Base-by-base conservation (phyloP, 2,113 vertebrate genomes). In the Piprites chloris region DNA sequence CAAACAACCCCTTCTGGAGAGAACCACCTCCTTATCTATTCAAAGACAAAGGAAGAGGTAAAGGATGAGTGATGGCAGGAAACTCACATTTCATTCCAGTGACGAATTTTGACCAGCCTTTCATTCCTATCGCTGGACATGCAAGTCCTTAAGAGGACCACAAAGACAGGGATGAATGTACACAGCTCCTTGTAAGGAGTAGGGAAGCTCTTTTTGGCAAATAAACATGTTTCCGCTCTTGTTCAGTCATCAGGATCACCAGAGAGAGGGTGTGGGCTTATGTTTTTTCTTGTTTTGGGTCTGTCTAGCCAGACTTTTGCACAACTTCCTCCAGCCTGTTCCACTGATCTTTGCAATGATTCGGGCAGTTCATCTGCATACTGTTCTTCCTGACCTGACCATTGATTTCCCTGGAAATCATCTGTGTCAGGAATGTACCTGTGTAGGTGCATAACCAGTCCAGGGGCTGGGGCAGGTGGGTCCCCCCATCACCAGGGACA, bases 11-110 rank as follows among this genome's bases (percentile, higher is more conserved):
- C 39, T 81, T 71, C 65, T 79, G 58, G 42, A 63, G 67, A 19
- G 46, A 94, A 2, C 71, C 68, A 69, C 67, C 58, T 88, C 90
- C 87, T 96, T 94, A 94, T 95, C 93, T 94, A 3, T 37, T 77
- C 30, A 4, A 6, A 11, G 4, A 59, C 83, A 95, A 88, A 81
- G 92, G 83, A 96, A 87, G 86, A 89, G 37, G 72, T 62, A 75
- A 75, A 81, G 65, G 72, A 93, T 84, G 92, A 93, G 83, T 13
- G 24, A 92, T 1, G 28, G 88, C 95, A 92, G 86, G 80, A 96
- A 95, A 63, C 53, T 56, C 9, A 4, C 72, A 24, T 95, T 95
- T 90, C 92, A 94, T 89, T 86, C 73, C 80, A 69, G 77, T 90
- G 87, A 91, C 56, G 7, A 94, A 89, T 94, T 91, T 79, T 2